phyloP scores from a whole-genome alignment of 1,140 invertebrate species.

The Bacillus rossius region DNA sequence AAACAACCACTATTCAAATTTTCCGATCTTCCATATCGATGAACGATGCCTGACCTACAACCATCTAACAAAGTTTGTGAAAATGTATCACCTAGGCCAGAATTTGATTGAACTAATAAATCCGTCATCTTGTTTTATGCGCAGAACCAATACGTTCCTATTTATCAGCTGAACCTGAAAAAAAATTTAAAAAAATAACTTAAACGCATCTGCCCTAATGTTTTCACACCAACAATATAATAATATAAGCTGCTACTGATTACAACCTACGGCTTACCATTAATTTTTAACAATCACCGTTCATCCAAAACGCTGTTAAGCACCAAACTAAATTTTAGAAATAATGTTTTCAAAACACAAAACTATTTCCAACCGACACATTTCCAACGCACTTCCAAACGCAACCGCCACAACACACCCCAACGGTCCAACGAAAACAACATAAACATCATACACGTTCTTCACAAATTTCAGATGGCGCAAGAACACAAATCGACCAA shows the following conservation, averaged over 20 bases:
- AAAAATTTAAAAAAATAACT: not conserved
- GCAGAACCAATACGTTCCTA: not conserved
- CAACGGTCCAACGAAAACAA: not conserved
- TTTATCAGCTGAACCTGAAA: not conserved
- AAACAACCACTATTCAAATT: conserved; percentile 25
- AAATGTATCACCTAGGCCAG: conserved; percentile 17
- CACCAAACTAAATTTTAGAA: no score
- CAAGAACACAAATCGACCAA: conserved; percentile 1
- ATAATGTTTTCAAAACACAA: no score
- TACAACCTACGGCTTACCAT: no score
- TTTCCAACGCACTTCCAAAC: not conserved
- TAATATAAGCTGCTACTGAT: no score
- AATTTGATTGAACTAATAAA: conserved; percentile 36
- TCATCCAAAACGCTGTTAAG: no score
- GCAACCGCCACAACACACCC: not conserved
- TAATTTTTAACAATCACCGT: no score
- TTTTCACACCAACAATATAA: no score
- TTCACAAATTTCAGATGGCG: not conserved
- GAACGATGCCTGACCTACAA: conserved; percentile 22
- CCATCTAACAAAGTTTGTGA: conserved; percentile 22
- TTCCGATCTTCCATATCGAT: conserved; percentile 40
- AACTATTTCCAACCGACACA: no score
- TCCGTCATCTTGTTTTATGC: conserved; percentile 34
- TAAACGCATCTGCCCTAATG: no score
- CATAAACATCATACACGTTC: not conserved